phyloP scores from a whole-genome alignment of 2,797 vertebrate species.

The Strix occidentalis region DNA sequence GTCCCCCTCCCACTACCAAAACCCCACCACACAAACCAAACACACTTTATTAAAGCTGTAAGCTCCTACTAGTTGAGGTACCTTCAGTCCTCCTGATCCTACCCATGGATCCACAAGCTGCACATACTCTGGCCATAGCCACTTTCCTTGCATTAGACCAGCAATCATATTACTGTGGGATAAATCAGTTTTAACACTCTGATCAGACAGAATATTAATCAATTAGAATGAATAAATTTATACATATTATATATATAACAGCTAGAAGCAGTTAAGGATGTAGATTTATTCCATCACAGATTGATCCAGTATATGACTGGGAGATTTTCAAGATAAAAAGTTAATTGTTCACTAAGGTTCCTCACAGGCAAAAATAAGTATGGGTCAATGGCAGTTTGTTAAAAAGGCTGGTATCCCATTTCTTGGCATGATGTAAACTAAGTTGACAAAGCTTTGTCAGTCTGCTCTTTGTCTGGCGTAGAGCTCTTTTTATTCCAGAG shows the following conservation, averaged over 20 bases:
- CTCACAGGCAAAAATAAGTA: background rate
- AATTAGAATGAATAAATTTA: background rate
- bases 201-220: background rate
- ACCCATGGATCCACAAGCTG: background rate
- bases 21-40: too few species aligned
- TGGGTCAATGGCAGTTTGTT: background rate
- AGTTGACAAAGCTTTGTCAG: background rate
- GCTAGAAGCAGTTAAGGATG: background rate
- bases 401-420: background rate
- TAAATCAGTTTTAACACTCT: background rate
- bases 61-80: background rate
- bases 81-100: background rate
- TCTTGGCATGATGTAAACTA: background rate
- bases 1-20: too few species aligned
- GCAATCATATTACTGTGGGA: background rate
- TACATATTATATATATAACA: background rate
- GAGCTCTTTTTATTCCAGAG: background rate
- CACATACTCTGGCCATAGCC: background rate
- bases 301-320: background rate
- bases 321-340: background rate
- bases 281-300: background rate
- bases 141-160: background rate
- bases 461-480: background rate
- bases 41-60: background rate
- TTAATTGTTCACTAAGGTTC: background rate